Evolutionary conservation across 2,113 vertebrate species (phyloP), one percentile per base, ranked within the genome.

Genomic region (Thymallus thymallus): DNA sequence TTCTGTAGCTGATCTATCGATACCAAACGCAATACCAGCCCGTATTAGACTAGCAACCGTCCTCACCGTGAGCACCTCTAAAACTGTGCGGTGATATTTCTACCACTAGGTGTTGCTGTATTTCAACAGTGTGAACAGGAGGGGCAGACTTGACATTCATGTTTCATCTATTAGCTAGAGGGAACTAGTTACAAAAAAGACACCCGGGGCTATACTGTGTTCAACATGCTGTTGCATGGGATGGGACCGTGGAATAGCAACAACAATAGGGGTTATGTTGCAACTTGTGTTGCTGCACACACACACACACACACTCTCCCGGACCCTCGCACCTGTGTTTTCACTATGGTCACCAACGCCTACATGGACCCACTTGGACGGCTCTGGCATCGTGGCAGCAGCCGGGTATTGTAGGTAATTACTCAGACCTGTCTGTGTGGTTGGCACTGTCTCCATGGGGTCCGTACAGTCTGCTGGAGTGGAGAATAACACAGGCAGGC

Each of bases 41-140:
- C 46, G 16, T 51, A 16, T 51, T 51, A 18, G 14, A 51, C 4
- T 14, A 51, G 14, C 12, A 51, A 51, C 18, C 9, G 41, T 45
- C 5, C 41, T 45, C 41, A 6, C 9, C 41, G 1, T 45, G n/a
- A n/a, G 56, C 18, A n/a, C 10, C 22, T 60, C 56, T 0, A 5
- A 13, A 22, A 24, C 60, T 4, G 23, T 12, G 60, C 23, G 23
- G 1, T 62, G 60, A 24, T 22, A 7, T 62, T 22, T 71, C 20
- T 35, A 26, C 88, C 88, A 89, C 89, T 86, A 87, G 89, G 72
- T 88, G 88, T 32, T 86, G 80, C 88, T 90, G 18, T 82, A 75
- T 67, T 67, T 67, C 69, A 78, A 55, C 41, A 23, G 71, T 4
- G 29, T 20, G 35, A 45, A 48, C 60, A 73, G 60, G 61, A 73